Percentiles rank a stretch among this genome's conserved stretches.
These are phyloP conservation scores for Tringa solitaria DNA, from an alignment of 2,113 vertebrate genomes.

Conservation along the genomic window DNA sequence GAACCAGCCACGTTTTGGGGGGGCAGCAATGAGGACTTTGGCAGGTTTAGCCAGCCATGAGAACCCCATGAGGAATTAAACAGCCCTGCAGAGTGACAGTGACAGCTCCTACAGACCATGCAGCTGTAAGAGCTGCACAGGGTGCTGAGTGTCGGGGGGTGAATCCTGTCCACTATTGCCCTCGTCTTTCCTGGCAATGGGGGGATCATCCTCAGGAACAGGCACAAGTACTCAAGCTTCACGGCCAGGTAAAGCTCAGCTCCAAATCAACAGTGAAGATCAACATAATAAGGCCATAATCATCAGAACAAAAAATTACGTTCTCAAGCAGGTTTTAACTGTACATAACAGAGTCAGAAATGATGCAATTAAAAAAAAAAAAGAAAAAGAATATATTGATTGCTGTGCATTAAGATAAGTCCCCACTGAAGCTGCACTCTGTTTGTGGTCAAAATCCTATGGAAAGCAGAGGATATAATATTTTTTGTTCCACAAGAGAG, in stretches of 20 bases:
- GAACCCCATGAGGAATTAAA: not conserved
- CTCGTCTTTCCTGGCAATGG: not conserved
- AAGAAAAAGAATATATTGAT: not conserved
- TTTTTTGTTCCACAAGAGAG: not conserved
- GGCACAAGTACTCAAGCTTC: not conserved
- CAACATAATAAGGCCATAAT: not conserved
- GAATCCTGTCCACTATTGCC: not conserved
- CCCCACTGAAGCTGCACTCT: not conserved
- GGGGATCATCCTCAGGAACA: not conserved
- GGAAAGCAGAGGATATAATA: not conserved
- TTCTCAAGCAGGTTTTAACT: not conserved
- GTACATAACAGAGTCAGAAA: not conserved
- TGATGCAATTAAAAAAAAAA: too few relatives aligned
- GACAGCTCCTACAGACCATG: not conserved
- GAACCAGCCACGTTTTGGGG: not conserved
- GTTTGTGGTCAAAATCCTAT: not conserved
- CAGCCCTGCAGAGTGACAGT: not conserved
- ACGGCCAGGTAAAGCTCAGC: rapidly evolving
- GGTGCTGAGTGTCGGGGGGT: not conserved
- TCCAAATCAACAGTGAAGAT: not conserved
- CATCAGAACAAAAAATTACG: not conserved
- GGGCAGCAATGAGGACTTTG: not conserved
- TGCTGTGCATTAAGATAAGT: not conserved
- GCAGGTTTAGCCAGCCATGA: not conserved
- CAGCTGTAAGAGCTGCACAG: too few relatives aligned